Percentiles rank a stretch among this genome's conserved stretches.
phyloP scores from a whole-genome alignment of 1,140 invertebrate genomes.

The Meloidogyne chitwoodi region DNA sequence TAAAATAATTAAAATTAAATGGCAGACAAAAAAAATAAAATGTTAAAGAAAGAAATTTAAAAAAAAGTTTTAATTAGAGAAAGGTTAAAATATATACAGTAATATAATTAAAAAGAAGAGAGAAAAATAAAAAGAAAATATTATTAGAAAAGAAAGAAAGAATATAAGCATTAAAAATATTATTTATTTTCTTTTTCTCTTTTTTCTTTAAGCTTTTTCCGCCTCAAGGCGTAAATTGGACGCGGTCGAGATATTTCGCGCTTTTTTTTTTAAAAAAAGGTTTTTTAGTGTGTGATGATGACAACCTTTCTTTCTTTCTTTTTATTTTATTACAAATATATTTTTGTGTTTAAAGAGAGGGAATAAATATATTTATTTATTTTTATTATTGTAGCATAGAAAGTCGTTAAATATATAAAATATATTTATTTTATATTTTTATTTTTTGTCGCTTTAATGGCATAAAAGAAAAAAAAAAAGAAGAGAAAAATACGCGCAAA shows the following conservation, averaged over 20 bases:
- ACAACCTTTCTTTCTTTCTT: not conserved
- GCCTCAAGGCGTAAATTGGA: not conserved
- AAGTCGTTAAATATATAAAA: not conserved
- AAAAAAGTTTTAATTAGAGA: too few relatives aligned
- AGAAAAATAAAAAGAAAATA: not conserved
- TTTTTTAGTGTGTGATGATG: not conserved
- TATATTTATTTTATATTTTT: not conserved
- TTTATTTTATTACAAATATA: not conserved
- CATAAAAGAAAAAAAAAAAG: too few relatives aligned
- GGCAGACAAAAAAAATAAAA: too few relatives aligned
- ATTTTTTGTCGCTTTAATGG: too few relatives aligned
- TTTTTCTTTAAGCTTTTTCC: not conserved
- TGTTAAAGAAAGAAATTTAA: too few relatives aligned
- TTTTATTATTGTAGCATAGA: not conserved
- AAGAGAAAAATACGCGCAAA: too few relatives aligned
- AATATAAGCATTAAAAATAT: not conserved
- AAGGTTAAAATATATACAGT: too few relatives aligned
- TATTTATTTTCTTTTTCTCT: not conserved
- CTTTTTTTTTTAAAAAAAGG: not conserved
- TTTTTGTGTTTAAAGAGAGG: too few relatives aligned
- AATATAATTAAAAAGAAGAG: not conserved
- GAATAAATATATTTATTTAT: not conserved
- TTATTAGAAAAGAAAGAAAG: too few relatives aligned
- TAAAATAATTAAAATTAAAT: too few relatives aligned
- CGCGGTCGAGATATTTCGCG: not conserved